phyloP scores from a whole-genome alignment of 2,113 vertebrate genomes.

The Mirza zaza region DNA sequence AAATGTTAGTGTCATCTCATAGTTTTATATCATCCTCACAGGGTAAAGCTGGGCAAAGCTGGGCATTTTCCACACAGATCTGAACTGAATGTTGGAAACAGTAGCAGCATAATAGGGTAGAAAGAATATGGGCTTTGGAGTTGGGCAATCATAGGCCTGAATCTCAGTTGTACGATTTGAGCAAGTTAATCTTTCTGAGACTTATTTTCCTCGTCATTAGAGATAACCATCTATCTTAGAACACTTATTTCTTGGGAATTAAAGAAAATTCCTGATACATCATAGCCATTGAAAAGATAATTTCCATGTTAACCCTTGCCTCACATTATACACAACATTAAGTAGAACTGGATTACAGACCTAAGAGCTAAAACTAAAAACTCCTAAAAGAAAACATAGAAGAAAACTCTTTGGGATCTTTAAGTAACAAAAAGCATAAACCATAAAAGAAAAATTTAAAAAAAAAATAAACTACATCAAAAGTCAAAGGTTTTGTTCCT shows the following conservation, averaged over 20 bases:
- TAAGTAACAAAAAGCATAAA: background rate
- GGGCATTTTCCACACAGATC: background rate
- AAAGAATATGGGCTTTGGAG: background rate
- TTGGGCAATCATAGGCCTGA: background rate
- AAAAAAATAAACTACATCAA: background rate
- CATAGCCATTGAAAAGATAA: background rate
- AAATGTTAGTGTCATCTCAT: background rate
- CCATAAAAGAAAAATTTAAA: background rate
- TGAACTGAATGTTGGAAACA: background rate
- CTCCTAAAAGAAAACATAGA: background rate
- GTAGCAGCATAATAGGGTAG: background rate
- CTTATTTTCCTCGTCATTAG: background rate
- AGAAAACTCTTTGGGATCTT: background rate
- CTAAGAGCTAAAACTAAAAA: conserved; percentile 28
- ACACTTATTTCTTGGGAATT: background rate
- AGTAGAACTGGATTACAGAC: background rate
- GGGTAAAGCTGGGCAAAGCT: background rate
- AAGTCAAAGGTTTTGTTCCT: background rate
- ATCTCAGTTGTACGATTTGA: background rate
- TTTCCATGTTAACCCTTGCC: background rate
- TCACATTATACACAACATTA: background rate
- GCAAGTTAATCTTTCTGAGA: conserved; percentile 30
- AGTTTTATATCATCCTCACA: background rate
- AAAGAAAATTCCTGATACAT: background rate
- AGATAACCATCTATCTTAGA: background rate